Conservation (phyloP, 1,140 invertebrate genomes). For the Aphidius ervi region DNA sequence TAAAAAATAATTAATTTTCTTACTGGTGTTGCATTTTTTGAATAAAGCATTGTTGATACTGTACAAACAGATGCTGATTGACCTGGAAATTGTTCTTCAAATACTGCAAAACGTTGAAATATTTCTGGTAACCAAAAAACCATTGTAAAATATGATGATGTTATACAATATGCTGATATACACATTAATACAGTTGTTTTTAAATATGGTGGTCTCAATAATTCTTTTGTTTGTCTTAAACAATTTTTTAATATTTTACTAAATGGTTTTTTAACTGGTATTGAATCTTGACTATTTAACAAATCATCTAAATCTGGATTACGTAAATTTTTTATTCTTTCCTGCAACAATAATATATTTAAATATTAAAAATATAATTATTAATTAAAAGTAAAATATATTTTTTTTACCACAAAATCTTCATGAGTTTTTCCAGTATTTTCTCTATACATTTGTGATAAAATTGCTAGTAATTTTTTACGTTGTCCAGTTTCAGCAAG, state of each 20-base stretch:
- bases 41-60: conserved; percentile 28
- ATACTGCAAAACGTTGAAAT: conserved; percentile 46
- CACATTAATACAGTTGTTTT: conserved; percentile 29
- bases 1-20: background rate
- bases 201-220: conserved; percentile 33
- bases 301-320: conserved; percentile 12
- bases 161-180: conserved; percentile 31
- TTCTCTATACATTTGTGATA: conserved; percentile 43
- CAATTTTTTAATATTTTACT: conserved; percentile 17
- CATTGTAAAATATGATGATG: conserved; percentile 49
- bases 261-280: background rate
- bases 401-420: conserved; percentile 43
- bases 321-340: conserved; percentile 6
- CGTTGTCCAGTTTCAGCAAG: conserved; percentile 50
- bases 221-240: conserved; percentile 27
- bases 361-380: no score
- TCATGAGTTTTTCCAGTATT: conserved; percentile 44
- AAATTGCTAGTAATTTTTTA: conserved; percentile 43
- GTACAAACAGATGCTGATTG: conserved; percentile 42
- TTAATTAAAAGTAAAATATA: background rate
- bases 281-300: background rate
- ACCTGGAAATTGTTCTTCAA: conserved; percentile 36
- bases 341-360: background rate
- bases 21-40: conserved; percentile 11
- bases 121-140: conserved; percentile 56